phyloP scores from a whole-genome alignment of 2,797 vertebrate species.

The Platyrinchus mystaceus region DNA sequence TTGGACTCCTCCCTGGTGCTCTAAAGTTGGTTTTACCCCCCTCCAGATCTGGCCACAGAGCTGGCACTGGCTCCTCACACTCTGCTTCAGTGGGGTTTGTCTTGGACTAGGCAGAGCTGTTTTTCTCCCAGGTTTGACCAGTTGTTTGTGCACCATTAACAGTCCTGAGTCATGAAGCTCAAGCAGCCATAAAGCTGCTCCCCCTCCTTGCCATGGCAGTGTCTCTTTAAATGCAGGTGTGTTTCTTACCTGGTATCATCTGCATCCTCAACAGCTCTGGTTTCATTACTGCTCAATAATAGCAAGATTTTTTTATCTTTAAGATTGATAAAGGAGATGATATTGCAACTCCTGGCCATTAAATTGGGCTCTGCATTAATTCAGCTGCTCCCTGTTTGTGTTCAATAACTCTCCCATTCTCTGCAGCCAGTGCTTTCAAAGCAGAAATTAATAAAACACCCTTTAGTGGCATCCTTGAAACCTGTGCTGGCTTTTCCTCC shows the following conservation, averaged over 20 bases:
- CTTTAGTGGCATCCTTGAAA: neutral
- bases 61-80: neutral
- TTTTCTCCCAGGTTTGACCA: neutral
- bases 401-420: neutral
- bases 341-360: neutral
- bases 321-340: neutral
- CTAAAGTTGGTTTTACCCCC: neutral
- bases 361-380: neutral
- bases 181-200: neutral
- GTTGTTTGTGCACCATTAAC: neutral
- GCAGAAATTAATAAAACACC: neutral
- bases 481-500: neutral
- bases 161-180: neutral
- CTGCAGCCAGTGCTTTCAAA: neutral
- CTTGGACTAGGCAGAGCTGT: neutral
- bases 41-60: rapidly evolving
- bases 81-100: rapidly evolving
- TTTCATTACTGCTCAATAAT: neutral
- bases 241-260: neutral
- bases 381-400: neutral
- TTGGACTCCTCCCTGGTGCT: neutral
- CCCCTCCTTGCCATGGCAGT: neutral
- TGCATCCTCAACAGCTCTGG: neutral
- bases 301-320: neutral
- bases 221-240: neutral